Evolutionary conservation across 1,140 invertebrate genomes (phyloP).

Genomic region (Drosophila sucinea): DNA sequence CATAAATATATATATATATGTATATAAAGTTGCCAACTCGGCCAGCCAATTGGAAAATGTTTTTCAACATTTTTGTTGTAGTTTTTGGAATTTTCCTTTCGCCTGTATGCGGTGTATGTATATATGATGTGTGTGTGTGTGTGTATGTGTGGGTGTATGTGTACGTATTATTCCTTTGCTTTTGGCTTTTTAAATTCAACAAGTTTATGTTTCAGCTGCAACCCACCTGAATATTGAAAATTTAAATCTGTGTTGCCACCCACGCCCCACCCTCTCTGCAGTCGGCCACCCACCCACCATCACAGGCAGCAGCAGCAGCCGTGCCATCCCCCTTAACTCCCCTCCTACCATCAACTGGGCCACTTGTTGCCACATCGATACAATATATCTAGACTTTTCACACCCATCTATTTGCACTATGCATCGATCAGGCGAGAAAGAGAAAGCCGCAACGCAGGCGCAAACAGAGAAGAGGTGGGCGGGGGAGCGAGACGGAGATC

Average conservation of each 20-base stretch:
- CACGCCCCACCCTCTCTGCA: slow-evolving; percentile 9
- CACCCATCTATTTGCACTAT: slow-evolving; percentile 28
- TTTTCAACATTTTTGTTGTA: slow-evolving; percentile 55
- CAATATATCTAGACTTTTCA: slow-evolving; percentile 60
- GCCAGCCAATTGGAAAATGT: slow-evolving; percentile 61
- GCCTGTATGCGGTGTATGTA: slow-evolving; percentile 7
- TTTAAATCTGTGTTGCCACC: slow-evolving; percentile 23
- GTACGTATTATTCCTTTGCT: slow-evolving; percentile 38
- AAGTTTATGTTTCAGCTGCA: slow-evolving; percentile 76
- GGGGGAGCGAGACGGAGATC: slow-evolving; percentile 18
- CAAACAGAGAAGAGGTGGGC: neutral
- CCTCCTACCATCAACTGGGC: slow-evolving; percentile 12
- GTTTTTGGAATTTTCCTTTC: slow-evolving; percentile 14
- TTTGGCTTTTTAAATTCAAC: slow-evolving; percentile 15
- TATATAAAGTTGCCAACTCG: slow-evolving; percentile 25
- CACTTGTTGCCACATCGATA: slow-evolving; percentile 69
- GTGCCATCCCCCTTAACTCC: neutral
- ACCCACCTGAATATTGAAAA: slow-evolving; percentile 53
- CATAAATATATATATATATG: slow-evolving; percentile 10
- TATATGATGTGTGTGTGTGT: slow-evolving; percentile 16
- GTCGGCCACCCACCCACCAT: slow-evolving; percentile 13
- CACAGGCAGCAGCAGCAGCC: neutral
- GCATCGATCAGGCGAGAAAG: slow-evolving; percentile 37
- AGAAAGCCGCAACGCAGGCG: neutral
- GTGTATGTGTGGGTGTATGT: slow-evolving; percentile 30